phyloP scores from a whole-genome alignment of 2,888 invertebrate species.

The Himalopsyche kuldschensis region DNA sequence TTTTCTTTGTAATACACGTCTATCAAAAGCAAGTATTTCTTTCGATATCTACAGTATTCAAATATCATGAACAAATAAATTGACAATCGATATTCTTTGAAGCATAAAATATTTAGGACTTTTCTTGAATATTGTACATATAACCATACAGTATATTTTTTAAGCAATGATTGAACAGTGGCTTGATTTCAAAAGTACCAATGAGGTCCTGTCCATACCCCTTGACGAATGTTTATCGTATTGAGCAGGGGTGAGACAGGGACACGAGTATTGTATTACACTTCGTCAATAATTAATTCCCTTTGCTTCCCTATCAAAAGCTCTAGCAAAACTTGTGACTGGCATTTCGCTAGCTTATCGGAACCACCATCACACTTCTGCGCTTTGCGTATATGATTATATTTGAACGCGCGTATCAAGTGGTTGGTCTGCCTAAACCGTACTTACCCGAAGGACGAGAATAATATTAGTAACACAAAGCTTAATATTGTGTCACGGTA shows the following conservation, averaged over 20 bases:
- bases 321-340: neutral
- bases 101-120: no score
- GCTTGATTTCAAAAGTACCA: neutral
- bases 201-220: neutral
- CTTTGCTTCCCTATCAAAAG: neutral
- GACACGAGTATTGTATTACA: conserved; percentile 40
- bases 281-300: conserved; percentile 22
- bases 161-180: no score
- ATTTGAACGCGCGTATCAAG: neutral
- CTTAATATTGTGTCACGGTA: no score
- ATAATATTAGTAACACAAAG: no score
- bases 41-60: no score
- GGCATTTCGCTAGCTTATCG: neutral
- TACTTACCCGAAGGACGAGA: no score
- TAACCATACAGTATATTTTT: no score
- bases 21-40: no score
- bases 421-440: neutral
- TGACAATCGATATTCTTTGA: no score
- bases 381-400: neutral
- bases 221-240: neutral
- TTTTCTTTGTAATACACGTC: no score
- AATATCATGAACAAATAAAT: no score
- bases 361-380: neutral
- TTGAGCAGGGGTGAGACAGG: conserved; percentile 4
- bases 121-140: no score